These are phyloP conservation scores for Hirtodrosophila alboralis DNA, from an alignment of 2,888 invertebrate species.

Conservation along the genomic window DNA sequence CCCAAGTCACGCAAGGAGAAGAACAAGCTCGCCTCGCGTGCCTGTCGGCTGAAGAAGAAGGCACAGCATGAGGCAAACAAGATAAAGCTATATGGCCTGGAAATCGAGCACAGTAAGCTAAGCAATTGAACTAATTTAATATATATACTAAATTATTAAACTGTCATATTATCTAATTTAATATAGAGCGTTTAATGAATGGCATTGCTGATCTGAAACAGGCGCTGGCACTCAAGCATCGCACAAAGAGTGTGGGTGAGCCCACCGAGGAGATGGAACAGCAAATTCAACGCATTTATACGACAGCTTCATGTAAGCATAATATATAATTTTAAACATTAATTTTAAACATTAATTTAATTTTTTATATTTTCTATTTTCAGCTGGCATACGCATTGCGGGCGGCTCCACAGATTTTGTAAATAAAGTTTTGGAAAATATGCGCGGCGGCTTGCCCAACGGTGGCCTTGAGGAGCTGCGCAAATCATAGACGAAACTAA, in stretches of 20 bases:
- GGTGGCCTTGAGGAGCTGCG: constrained; percentile 91
- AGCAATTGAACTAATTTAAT: not conserved
- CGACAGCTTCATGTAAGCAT: constrained; percentile 78
- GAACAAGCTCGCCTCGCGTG: constrained; percentile 98
- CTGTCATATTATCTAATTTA: too few species aligned
- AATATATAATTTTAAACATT: constrained; percentile 19
- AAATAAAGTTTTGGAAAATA: constrained; percentile 94
- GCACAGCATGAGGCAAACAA: constrained; percentile 99
- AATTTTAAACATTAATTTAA: too few species aligned
- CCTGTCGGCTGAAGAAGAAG: constrained; percentile 98
- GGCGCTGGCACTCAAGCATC: constrained; percentile 87
- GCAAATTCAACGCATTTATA: constrained; percentile 88
- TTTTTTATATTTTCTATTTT: too few species aligned
- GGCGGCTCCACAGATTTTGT: constrained; percentile 97
- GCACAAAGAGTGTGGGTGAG: constrained; percentile 80
- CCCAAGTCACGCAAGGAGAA: constrained; percentile 98
- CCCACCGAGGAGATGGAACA: constrained; percentile 87
- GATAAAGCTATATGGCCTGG: constrained; percentile 96
- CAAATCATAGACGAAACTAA: constrained; percentile 72
- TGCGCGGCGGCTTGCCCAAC: constrained; percentile 90
- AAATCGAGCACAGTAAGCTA: constrained; percentile 97
- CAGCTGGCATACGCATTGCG: constrained; percentile 92
- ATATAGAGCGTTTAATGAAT: constrained; percentile 89
- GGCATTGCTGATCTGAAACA: constrained; percentile 92
- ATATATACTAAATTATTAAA: too few species aligned